phyloP scores from a whole-genome alignment of 2,888 invertebrate species.

The Harpalus rufipes region DNA sequence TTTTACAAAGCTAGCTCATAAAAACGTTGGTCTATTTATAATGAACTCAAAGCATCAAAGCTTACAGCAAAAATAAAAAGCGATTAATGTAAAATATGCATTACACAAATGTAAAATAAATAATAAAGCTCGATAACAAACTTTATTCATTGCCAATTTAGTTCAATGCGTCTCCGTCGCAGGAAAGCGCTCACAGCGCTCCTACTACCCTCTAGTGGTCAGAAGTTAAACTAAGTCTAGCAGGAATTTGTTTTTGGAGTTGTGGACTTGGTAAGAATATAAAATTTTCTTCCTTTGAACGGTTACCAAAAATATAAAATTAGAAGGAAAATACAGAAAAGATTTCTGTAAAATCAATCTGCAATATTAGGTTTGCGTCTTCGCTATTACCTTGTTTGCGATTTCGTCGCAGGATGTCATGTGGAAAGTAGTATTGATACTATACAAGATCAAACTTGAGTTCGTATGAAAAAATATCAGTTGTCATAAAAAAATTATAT shows the following conservation, averaged over 20 bases:
- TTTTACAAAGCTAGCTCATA: not conserved
- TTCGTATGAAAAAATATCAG: no score
- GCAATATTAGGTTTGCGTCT: slow-evolving; percentile 24
- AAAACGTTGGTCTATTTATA: not conserved
- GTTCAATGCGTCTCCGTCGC: not conserved
- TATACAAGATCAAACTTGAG: not conserved
- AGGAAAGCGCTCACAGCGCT: slow-evolving; percentile 1
- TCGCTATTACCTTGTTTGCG: slow-evolving; percentile 3
- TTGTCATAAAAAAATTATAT: no score
- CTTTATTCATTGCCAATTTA: slow-evolving; percentile 11
- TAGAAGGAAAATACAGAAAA: not conserved
- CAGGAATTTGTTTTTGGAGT: not conserved
- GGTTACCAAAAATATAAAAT: not conserved
- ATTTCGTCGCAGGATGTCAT: slow-evolving; percentile 38
- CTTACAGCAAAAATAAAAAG: not conserved
- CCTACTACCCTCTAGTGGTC: slow-evolving; percentile 30
- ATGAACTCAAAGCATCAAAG: not conserved
- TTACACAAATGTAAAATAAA: slow-evolving; percentile 24
- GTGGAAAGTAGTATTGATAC: slow-evolving; percentile 41
- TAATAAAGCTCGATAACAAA: not conserved
- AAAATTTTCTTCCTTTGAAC: slow-evolving; percentile 1
- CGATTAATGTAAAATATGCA: slow-evolving; percentile 15
- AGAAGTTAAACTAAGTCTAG: slow-evolving; percentile 29
- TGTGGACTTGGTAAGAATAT: not conserved
- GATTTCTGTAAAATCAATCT: slow-evolving; percentile 13